Percentiles rank a stretch among this genome's conserved stretches.
Evolutionary conservation across 2,888 invertebrate genomes (phyloP).

Genomic region (Epinotia demarniana): DNA sequence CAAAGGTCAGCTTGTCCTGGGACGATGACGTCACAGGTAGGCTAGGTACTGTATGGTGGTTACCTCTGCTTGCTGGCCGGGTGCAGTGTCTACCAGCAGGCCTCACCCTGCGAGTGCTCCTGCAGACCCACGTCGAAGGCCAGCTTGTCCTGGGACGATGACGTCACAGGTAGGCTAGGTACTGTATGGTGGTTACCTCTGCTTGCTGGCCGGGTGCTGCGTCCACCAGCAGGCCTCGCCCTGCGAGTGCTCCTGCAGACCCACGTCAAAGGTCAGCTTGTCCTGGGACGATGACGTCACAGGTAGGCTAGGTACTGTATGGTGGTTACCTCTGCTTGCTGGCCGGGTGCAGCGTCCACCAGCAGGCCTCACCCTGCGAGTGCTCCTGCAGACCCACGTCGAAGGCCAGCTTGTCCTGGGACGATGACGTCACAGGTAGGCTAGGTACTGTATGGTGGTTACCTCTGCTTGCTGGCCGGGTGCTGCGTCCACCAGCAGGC

Average conservation of each 20-base stretch:
- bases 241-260: conserved; percentile 97
- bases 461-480: no score
- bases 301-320: conserved; percentile 87
- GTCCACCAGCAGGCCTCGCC: conserved; percentile 99
- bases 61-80: conserved; percentile 98
- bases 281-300: conserved; percentile 87
- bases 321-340: no score
- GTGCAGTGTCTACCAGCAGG: conserved; percentile 99
- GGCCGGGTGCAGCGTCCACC: no score
- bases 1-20: conserved; percentile 99
- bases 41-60: conserved; percentile 84
- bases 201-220: conserved; percentile 99
- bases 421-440: no score
- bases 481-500: no score
- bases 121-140: conserved; percentile 99
- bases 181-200: conserved; percentile 85
- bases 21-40: not conserved
- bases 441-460: no score
- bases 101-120: conserved; percentile 98
- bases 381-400: no score
- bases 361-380: no score
- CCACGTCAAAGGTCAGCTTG: conserved; percentile 99
- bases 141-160: conserved; percentile 93
- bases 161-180: conserved; percentile 80
- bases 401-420: no score